These are phyloP conservation scores for Acrocephalus scirpaceus DNA, from an alignment of 2,797 vertebrate species.

Conservation along the genomic window DNA sequence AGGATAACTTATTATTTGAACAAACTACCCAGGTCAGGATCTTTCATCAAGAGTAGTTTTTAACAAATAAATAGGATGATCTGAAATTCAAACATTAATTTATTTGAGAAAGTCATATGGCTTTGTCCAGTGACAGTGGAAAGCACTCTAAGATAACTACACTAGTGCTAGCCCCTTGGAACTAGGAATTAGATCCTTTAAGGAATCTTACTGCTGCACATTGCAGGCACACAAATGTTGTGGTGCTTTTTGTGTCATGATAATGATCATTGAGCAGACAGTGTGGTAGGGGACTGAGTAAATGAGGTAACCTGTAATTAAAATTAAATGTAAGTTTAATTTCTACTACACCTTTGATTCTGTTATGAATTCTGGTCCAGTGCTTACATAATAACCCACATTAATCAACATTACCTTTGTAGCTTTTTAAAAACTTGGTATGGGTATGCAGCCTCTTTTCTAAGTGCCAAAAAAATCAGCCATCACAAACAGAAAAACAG, in stretches of 20 bases:
- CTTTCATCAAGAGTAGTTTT: neutral
- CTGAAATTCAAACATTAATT: neutral
- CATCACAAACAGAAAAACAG: neutral
- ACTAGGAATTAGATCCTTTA: neutral
- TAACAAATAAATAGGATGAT: neutral
- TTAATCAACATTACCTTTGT: slow-evolving; percentile 47
- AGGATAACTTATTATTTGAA: neutral
- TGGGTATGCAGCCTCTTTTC: neutral
- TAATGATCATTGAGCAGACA: slow-evolving; percentile 17
- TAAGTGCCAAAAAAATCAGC: neutral
- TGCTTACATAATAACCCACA: slow-evolving; percentile 47
- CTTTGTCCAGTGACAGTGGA: neutral
- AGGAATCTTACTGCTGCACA: neutral
- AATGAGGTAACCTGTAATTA: slow-evolving; percentile 45
- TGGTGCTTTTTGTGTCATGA: neutral
- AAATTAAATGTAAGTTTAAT: slow-evolving; percentile 63
- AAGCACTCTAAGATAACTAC: neutral
- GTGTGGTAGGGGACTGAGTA: neutral
- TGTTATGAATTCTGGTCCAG: slow-evolving; percentile 39
- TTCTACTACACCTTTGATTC: slow-evolving; percentile 53
- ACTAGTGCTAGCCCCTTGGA: neutral
- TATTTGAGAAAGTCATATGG: neutral
- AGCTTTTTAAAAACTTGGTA: slow-evolving; percentile 1
- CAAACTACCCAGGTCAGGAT: neutral
- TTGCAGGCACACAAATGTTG: neutral